Conservation (phyloP, 2,888 invertebrate genomes). For the Acanthosoma haemorrhoidale region DNA sequence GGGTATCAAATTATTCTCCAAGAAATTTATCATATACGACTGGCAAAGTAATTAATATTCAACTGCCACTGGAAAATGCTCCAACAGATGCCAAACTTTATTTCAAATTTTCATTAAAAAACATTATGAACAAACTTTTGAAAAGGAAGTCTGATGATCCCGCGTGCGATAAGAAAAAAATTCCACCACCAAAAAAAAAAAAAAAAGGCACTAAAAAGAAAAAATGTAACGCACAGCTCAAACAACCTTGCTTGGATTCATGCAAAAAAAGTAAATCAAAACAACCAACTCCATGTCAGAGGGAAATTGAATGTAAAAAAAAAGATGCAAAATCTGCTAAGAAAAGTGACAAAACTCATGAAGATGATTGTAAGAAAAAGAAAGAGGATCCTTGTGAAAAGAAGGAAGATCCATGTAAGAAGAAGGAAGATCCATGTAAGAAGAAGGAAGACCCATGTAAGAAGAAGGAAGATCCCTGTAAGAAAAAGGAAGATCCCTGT, state of each 20-base stretch:
- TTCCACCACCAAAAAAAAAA: neutral
- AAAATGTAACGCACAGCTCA: neutral
- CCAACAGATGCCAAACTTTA: neutral
- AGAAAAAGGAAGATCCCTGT: neutral
- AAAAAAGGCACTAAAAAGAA: neutral
- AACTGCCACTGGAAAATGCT: no score
- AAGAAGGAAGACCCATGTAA: neutral
- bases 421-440: neutral
- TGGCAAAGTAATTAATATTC: no score
- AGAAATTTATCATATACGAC: no score
- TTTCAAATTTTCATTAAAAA: neutral
- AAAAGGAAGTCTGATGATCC: neutral
- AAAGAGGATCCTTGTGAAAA: neutral
- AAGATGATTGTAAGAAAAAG: neutral
- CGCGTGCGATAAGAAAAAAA: neutral
- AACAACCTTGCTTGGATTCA: neutral
- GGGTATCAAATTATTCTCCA: no score
- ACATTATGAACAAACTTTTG: neutral
- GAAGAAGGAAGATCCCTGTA: constrained; percentile 10
- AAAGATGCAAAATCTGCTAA: neutral
- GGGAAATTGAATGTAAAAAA: no score
- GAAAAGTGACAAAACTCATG: no score
- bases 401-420: constrained; percentile 5
- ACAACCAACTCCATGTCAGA: no score
- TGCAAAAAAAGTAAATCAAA: neutral